Evolutionary conservation across 2,888 invertebrate genomes (phyloP), one percentile per base, ranked within the genome.

Genomic region (Calliphora vomitoria): DNA sequence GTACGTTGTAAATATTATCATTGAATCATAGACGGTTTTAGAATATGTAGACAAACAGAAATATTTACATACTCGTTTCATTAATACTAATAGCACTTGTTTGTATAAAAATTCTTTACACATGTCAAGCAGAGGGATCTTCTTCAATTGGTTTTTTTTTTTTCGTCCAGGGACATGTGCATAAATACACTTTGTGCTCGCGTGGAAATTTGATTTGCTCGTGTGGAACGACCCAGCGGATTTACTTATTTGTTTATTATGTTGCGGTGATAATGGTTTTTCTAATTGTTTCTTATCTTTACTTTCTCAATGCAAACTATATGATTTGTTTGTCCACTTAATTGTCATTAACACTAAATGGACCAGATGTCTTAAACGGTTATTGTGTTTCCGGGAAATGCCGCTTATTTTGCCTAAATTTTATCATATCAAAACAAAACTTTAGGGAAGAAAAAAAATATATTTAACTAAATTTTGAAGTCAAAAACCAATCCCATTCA

Each of bases 181-280:
- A 31, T 8, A 79, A 79, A 79, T 41, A 55, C 10, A 55, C 15
- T 66, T 11, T 55, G 35, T 55, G 53, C 20, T 31, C 13, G 44
- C 13, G 13, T 50, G 41, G 20, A 55, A 58, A 20, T 72, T 41
- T 58, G 20, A 78, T 41, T 15, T 58, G 44, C 18, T 4, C 31
- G 15, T 31, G 13, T 31, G 58, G 6, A 6, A 50, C n/a, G 50
- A n/a, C 50, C 15, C 8, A 8, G n/a, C 15, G 50, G 50, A 50
- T 69, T 25, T 25, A 25, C 2, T 82, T 66, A 55, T 64, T 81
- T 72, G 25, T 72, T 81, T 64, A 81, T 74, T 44, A 18, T 66
- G 66, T 74, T 74, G 82, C 31, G 74, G 71, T 81, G 72, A 47
- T 82, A 72, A 81, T 74, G 75, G 62, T 18, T 50, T 75, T 60